phyloP scores from a whole-genome alignment of 2,888 invertebrate species.

The Nephrotoma guestfalica region DNA sequence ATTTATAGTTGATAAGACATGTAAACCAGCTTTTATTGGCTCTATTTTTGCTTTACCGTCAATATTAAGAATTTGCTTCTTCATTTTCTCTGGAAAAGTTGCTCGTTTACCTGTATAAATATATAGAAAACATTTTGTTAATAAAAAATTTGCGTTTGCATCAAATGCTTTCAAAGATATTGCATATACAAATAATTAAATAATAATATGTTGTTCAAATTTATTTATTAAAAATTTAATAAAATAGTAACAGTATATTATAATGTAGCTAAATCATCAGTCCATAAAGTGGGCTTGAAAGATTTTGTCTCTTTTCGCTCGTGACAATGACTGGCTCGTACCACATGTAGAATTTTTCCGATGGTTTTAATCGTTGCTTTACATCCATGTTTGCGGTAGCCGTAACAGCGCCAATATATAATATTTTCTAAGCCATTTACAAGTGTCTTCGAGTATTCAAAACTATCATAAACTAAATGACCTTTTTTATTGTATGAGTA shows the following conservation, averaged over 20 bases:
- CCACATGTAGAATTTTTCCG: constrained; percentile 18
- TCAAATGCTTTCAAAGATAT: neutral
- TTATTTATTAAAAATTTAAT: neutral
- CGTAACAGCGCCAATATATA: constrained; percentile 26
- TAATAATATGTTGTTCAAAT: neutral
- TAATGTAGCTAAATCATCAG: constrained; percentile 5
- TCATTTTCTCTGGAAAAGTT: neutral
- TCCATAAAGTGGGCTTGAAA: constrained; percentile 16
- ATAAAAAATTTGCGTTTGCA: neutral
- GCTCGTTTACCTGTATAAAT: neutral
- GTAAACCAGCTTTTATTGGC: neutral
- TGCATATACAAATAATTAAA: neutral
- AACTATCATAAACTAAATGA: constrained; percentile 23
- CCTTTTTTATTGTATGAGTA: constrained; percentile 27
- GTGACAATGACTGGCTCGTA: constrained; percentile 25
- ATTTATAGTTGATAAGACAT: constrained; percentile 15
- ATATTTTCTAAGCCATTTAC: constrained; percentile 18
- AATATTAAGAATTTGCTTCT: neutral
- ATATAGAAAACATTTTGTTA: neutral
- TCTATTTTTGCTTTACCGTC: neutral
- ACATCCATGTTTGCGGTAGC: constrained; percentile 22
- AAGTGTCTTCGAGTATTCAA: constrained; percentile 20
- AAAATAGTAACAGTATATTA: neutral
- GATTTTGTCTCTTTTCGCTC: constrained; percentile 15
- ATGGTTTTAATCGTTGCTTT: constrained; percentile 22